Percentiles rank a stretch among this genome's conserved stretches.
Evolutionary conservation across 2,888 invertebrate species (phyloP).

Genomic region (Sinotaia quadrata): DNA sequence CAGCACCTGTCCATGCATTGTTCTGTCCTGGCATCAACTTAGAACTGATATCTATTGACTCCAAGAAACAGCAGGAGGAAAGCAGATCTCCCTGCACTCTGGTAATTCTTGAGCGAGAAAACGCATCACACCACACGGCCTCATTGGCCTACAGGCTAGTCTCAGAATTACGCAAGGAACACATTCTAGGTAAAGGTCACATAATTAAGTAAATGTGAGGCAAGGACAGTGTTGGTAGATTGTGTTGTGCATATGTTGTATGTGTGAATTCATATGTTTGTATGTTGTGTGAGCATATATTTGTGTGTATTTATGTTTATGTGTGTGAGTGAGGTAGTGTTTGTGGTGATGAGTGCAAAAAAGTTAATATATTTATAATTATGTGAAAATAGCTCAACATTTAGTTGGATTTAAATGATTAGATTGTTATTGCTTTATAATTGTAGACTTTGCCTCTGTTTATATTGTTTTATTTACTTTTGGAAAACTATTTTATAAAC

Average conservation of each 20-base stretch:
- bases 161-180: too few species aligned
- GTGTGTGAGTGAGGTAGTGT: conserved; percentile 2
- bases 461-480: too few species aligned
- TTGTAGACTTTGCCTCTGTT: too few species aligned
- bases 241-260: not conserved
- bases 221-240: not conserved
- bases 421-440: too few species aligned
- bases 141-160: conserved; percentile 12
- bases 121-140: conserved; percentile 60
- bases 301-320: conserved; percentile 2
- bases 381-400: too few species aligned
- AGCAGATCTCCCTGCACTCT: conserved; percentile 55
- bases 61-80: conserved; percentile 34
- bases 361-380: too few species aligned
- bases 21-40: conserved; percentile 51
- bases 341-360: too few species aligned
- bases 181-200: too few species aligned
- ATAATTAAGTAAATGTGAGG: too few species aligned
- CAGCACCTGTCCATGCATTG: conserved; percentile 33
- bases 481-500: too few species aligned
- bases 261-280: not conserved
- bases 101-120: conserved; percentile 64
- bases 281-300: not conserved
- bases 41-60: conserved; percentile 28
- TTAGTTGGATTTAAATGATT: too few species aligned